These are phyloP conservation scores for Pteruthius melanotis DNA, from an alignment of 2,113 vertebrate genomes.

Conservation along the genomic window DNA sequence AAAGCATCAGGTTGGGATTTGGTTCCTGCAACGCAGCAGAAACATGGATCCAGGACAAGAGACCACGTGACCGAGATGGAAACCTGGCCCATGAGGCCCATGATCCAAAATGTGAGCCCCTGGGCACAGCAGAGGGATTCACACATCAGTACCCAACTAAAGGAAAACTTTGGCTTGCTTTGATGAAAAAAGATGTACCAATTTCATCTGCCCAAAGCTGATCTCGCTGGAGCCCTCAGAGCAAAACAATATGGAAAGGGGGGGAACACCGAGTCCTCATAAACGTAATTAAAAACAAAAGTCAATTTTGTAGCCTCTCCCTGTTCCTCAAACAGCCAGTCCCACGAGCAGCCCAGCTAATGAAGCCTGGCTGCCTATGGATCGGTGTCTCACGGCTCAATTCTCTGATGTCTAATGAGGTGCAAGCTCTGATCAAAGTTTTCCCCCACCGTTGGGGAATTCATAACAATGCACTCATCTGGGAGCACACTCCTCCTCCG, in stretches of 20 bases:
- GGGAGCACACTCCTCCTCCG: background rate
- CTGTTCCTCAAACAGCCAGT: background rate
- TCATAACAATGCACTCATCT: background rate
- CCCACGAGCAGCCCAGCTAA: conserved; percentile 22
- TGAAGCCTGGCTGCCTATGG: conserved; percentile 51
- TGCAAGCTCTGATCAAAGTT: conserved; percentile 58
- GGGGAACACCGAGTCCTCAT: background rate
- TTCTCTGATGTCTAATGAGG: conserved; percentile 60
- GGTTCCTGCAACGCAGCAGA: background rate
- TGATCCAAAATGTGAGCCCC: background rate
- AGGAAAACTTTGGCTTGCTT: background rate
- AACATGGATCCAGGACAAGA: accelerated
- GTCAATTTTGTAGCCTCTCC: background rate
- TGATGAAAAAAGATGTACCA: background rate
- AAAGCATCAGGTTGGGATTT: background rate
- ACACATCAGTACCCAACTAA: background rate
- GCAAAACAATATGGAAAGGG: background rate
- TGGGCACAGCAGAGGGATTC: background rate
- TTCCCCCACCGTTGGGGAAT: background rate
- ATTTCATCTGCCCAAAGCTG: background rate
- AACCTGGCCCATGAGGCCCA: background rate
- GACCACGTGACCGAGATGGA: accelerated
- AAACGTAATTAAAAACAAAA: conserved; percentile 60
- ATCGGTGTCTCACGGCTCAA: conserved; percentile 48
- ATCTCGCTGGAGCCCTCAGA: background rate